Base-by-base conservation (phyloP, 2,113 vertebrate genomes). In the Coracopsis vasa region DNA sequence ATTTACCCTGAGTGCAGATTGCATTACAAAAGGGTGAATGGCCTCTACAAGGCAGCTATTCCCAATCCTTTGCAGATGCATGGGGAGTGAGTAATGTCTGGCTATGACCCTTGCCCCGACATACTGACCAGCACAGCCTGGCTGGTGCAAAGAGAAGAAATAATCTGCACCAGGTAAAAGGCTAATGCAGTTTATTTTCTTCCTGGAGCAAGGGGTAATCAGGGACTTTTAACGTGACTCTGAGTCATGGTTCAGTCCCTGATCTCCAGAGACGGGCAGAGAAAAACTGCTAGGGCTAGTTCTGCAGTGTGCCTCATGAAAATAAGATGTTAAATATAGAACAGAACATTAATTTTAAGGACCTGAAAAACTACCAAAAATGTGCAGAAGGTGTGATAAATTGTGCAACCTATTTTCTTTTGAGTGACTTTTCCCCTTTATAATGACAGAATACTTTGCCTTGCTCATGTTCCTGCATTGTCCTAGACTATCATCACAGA, bases 101-200 rank as follows among this genome's bases (percentile, higher is more conserved):
- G 80, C 80, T 94, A 88, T 53, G 95, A 94, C 96, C 95, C 73
- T 80, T 96, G 94, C 89, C 95, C 93, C 9, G 91, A 95, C 95
- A 88, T 47, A 74, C 79, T 96, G 96, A 96, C 93, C 95, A 97
- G 90, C 95, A 84, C 94, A 96, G 95, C 90, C 94, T 80, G 72
- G 18, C 90, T 97, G 93, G 95, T 93, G 44, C 82, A 92, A 69
- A 84, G 88, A 90, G 92, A 91, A 96, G 95, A 97, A 96, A 96
- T 96, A 92, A 96, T 94, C 94, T 87, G 88, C 75, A 92, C 95
- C 95, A 96, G 95, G 93, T 93, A 97, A 96, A 97, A 96, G 95
- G 96, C 95, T 96, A 95, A 97, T 96, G 94, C 79, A 96, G 94
- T 96, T 97, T 96, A 94, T 94, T 96, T 97, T 97, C 96, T 95